Evolutionary conservation across 1,140 invertebrate species (phyloP).

Genomic region (Hyposmocoma kahamanoa): DNA sequence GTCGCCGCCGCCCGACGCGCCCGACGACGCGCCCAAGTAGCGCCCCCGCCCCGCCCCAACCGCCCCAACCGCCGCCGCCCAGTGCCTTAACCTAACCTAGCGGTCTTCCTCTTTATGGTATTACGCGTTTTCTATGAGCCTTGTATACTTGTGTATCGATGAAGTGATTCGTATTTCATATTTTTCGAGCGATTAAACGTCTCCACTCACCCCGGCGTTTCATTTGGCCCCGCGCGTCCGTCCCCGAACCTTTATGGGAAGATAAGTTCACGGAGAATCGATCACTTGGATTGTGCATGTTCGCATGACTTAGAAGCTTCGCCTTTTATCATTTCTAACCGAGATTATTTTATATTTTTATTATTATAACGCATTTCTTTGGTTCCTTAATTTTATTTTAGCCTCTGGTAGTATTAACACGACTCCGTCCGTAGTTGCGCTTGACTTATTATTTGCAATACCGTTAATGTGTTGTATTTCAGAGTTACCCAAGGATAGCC

Average conservation of each 20-base stretch:
- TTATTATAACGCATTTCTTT: constrained; percentile 72
- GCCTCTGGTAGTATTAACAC: constrained; percentile 70
- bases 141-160: constrained; percentile 53
- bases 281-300: constrained; percentile 64
- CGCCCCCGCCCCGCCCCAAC: constrained; percentile 8
- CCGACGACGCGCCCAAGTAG: constrained; percentile 12
- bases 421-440: constrained; percentile 50
- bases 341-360: constrained; percentile 58
- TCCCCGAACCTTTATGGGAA: constrained; percentile 53
- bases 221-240: constrained; percentile 31
- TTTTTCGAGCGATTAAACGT: constrained; percentile 64
- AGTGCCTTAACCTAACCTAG: constrained; percentile 33
- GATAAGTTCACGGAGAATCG: constrained; percentile 44
- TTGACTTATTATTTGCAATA: constrained; percentile 64
- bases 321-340: constrained; percentile 69
- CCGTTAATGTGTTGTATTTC: constrained; percentile 61
- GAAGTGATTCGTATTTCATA: constrained; percentile 52
- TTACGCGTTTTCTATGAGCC: constrained; percentile 55
- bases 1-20: constrained; percentile 14
- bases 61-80: constrained; percentile 9
- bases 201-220: constrained; percentile 36
- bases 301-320: constrained; percentile 71
- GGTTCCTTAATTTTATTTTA: constrained; percentile 72
- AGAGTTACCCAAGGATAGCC: constrained; percentile 54
- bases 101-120: constrained; percentile 58